phyloP scores from a whole-genome alignment of 2,888 invertebrate genomes.

The Patella pellucida region DNA sequence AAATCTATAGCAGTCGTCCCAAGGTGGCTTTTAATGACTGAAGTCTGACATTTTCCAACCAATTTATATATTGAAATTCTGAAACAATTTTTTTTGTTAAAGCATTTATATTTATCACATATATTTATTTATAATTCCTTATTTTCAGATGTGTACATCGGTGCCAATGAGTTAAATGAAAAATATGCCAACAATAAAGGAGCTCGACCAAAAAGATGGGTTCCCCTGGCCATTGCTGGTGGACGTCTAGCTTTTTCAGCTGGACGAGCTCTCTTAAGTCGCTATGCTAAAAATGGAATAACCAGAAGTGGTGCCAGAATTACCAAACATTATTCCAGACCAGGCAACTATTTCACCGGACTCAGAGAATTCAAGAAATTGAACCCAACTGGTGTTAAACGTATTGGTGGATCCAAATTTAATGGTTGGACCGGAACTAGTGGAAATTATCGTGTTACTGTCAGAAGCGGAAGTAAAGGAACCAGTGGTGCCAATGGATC shows the following conservation, averaged over 20 bases:
- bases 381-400: slow-evolving; percentile 20
- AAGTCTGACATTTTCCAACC: too few relatives aligned
- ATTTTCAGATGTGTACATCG: not conserved
- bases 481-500: slow-evolving; percentile 27
- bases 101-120: not conserved
- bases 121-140: not conserved
- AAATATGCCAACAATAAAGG: not conserved
- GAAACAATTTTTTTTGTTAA: too few relatives aligned
- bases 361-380: slow-evolving; percentile 31
- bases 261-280: slow-evolving; percentile 23
- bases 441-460: slow-evolving; percentile 36
- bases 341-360: slow-evolving; percentile 31
- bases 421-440: slow-evolving; percentile 30
- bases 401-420: slow-evolving; percentile 22
- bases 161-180: slow-evolving; percentile 3
- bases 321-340: slow-evolving; percentile 29
- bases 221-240: not conserved
- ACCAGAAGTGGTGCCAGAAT: slow-evolving; percentile 28
- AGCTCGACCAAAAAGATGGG: slow-evolving; percentile 8
- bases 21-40: too few relatives aligned
- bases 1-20: too few relatives aligned
- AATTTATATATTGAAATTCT: too few relatives aligned
- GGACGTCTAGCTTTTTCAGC: slow-evolving; percentile 19
- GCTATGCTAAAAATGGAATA: slow-evolving; percentile 19
- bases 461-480: slow-evolving; percentile 20